Percentiles rank a stretch among this genome's conserved stretches.
Evolutionary conservation across 2,797 vertebrate species (phyloP).

Genomic region (Okamejei kenojei): DNA sequence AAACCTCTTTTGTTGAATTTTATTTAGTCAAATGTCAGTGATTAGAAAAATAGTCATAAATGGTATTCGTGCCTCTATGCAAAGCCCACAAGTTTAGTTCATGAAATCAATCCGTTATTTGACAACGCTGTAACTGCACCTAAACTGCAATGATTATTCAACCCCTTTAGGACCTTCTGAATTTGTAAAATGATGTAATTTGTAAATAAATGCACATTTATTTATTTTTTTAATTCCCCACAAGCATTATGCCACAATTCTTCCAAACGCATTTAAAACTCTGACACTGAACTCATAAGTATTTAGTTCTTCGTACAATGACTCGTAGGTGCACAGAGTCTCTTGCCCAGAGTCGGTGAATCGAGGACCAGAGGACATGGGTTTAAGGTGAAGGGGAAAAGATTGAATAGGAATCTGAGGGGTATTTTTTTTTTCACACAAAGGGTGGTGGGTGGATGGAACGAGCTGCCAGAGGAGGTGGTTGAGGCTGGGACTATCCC

Average conservation of each 20-base stretch:
- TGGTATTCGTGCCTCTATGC: background rate
- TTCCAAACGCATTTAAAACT: background rate
- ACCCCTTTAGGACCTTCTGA: background rate
- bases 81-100: background rate
- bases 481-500: too few species aligned
- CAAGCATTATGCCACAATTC: background rate
- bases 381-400: too few species aligned
- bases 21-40: background rate
- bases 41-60: background rate
- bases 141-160: background rate
- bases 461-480: too few species aligned
- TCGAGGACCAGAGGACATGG: too few species aligned
- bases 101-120: background rate
- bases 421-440: too few species aligned
- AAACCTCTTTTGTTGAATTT: background rate
- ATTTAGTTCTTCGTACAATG: background rate
- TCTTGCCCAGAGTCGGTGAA: too few species aligned
- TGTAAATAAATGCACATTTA: background rate
- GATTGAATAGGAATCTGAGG: too few species aligned
- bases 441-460: too few species aligned
- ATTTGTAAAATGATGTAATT: background rate
- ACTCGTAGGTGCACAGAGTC: too few species aligned
- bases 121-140: background rate
- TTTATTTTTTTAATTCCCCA: background rate
- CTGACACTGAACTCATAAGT: background rate